phyloP scores from a whole-genome alignment of 2,797 vertebrate species.

The Ambastaia sidthimunki region DNA sequence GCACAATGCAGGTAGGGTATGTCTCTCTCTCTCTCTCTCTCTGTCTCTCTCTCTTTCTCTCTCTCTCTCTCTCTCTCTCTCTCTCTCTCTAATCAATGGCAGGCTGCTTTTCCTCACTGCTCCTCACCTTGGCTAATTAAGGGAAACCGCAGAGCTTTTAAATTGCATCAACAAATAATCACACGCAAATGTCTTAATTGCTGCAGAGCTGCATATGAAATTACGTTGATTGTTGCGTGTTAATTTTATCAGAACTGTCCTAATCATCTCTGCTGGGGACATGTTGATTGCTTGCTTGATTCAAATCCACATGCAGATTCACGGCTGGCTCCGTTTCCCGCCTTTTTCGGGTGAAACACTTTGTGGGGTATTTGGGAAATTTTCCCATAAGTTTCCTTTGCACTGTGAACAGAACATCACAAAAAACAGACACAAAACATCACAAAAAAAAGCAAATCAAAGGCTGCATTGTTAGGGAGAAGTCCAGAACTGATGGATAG shows the following conservation, averaged over 20 bases:
- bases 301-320: conserved; percentile 20
- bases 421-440: too few species aligned
- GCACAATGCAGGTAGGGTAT: conserved; percentile 64
- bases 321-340: background rate
- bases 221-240: conserved; percentile 52
- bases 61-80: conserved; percentile 55
- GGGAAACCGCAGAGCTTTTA: conserved; percentile 57
- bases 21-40: conserved; percentile 48
- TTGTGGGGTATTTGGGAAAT: background rate
- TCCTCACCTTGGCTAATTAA: conserved; percentile 54
- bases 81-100: conserved; percentile 61
- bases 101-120: conserved; percentile 49
- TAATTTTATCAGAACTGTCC: conserved; percentile 54
- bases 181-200: conserved; percentile 56
- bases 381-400: conserved; percentile 5
- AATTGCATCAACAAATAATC: conserved; percentile 59
- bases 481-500: conserved; percentile 3
- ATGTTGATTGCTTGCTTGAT: conserved; percentile 49
- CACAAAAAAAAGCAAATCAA: conserved; percentile 39
- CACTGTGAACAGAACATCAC: background rate
- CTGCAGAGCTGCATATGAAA: conserved; percentile 48
- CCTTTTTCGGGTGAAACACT: too few species aligned
- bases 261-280: conserved; percentile 53
- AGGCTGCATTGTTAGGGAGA: conserved; percentile 14
- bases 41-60: conserved; percentile 50